phyloP scores from a whole-genome alignment of 2,888 invertebrate genomes.

The Eupeodes luniger region DNA sequence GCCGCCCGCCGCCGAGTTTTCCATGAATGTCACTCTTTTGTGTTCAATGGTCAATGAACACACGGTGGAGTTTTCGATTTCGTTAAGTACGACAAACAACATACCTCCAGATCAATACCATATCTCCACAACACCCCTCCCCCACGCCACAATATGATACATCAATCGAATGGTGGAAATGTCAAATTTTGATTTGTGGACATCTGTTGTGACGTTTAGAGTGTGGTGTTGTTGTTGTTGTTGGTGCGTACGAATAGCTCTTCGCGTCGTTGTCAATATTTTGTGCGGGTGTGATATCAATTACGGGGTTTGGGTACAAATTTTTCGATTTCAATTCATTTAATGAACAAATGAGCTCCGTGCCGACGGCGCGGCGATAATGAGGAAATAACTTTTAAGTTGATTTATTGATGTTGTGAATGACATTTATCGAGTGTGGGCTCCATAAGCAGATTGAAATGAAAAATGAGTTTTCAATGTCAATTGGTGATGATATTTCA shows the following conservation, averaged over 20 bases:
- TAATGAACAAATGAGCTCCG: conserved; percentile 57
- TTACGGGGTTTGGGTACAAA: background rate
- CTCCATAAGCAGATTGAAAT: background rate
- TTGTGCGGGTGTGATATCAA: background rate
- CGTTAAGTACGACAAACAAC: background rate
- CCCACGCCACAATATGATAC: background rate
- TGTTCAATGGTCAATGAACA: conserved; percentile 28
- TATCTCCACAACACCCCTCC: too few relatives aligned
- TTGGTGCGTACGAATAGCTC: too few relatives aligned
- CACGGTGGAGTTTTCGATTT: conserved; percentile 40
- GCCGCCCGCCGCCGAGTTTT: background rate
- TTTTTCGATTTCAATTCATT: conserved; percentile 56
- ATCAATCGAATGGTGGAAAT: conserved; percentile 33
- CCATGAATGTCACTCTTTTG: conserved; percentile 7
- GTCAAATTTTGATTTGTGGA: conserved; percentile 69
- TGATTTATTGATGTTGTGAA: conserved; percentile 65
- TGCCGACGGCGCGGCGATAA: conserved; percentile 45
- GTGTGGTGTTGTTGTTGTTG: background rate
- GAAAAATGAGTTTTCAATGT: conserved; percentile 38
- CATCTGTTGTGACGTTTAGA: conserved; percentile 61
- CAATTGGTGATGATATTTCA: background rate
- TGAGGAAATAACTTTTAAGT: conserved; percentile 59
- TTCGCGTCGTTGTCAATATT: background rate
- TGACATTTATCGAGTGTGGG: conserved; percentile 26
- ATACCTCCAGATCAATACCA: background rate